Base-by-base conservation (phyloP, 2,113 vertebrate species). In the Datnioides undecimradiatus region DNA sequence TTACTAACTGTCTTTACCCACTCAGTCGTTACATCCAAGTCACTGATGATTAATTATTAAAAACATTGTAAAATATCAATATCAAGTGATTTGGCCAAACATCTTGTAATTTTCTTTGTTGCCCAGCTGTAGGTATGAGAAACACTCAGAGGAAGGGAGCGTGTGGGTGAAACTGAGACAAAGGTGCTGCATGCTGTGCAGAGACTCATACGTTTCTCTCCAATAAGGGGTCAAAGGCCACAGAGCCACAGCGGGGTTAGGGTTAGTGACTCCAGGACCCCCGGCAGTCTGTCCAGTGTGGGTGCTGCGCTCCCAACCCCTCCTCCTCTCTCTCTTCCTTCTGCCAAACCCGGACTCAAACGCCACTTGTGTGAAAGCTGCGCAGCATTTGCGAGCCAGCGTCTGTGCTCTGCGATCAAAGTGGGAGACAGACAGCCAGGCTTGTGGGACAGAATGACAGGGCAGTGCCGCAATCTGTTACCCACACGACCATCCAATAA, bases 391-490 rank as follows among this genome's bases (percentile, higher is more conserved):
- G 2, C 1, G 8, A 55, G 69, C 41, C 71, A 11, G 67, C 36
- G 5, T 57, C 27, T 73, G 71, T 66, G 58, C 25, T 68, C 63
- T 29, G 0, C 5, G 16, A 71, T 65, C 78, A 65, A 63, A 83
- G 79, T 40, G 71, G 13, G 58, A 68, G 87, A 80, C 67, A 14
- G 40, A 40, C 64, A 67, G 52, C 67, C 73, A 77, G 77, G 36
- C 67, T 45, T 12, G 41, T 49, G 60, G 66, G 71, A 79, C 14
- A 29, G 14, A 66, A 70, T 48, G 79, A 74, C 67, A 55, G 73
- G 68, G 59, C 65, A 8, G 19, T 34, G 23, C 46, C 58, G 60
- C 81, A 85, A 82, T 84, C 76, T 82, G 83, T 88, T 85, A 66
- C 70, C 86, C 41, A 17, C 38, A 62, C 54, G 70, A 36, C 58